Conservation (phyloP, 2,888 invertebrate species). For the Caenorhabditis sinica region DNA sequence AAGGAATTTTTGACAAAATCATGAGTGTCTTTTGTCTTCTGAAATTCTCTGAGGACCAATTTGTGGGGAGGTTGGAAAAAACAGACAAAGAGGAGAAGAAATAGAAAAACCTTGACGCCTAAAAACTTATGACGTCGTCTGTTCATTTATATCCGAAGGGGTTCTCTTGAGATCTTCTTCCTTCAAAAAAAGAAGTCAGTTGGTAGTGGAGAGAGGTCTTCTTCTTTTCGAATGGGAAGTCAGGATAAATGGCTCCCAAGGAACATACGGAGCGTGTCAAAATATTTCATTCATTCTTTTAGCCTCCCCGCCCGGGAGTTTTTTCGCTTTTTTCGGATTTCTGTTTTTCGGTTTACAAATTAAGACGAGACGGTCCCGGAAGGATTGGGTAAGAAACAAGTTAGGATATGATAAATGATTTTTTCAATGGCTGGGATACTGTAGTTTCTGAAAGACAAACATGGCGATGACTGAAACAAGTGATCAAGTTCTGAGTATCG, state of each 20-base stretch:
- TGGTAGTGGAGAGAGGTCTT: slow-evolving; percentile 15
- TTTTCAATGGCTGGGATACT: not conserved
- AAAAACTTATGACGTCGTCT: slow-evolving; percentile 62
- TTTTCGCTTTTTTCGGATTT: not conserved
- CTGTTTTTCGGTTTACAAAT: slow-evolving; percentile 24
- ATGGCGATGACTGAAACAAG: too few species aligned
- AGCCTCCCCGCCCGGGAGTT: not conserved
- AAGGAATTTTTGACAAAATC: slow-evolving; percentile 9
- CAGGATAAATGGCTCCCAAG: slow-evolving; percentile 49
- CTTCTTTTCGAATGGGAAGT: not conserved
- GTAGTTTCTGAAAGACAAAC: too few species aligned
- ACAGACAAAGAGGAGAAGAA: slow-evolving; percentile 20
- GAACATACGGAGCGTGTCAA: slow-evolving; percentile 54
- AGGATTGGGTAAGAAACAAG: not conserved
- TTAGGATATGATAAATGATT: not conserved
- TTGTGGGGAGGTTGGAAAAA: slow-evolving; percentile 10
- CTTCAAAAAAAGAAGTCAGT: slow-evolving; percentile 12
- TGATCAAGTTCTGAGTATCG: too few species aligned
- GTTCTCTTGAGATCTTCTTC: slow-evolving; percentile 43
- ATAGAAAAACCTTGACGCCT: slow-evolving; percentile 33
- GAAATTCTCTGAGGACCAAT: slow-evolving; percentile 32
- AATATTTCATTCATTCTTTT: slow-evolving; percentile 57
- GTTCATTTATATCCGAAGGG: slow-evolving; percentile 42
- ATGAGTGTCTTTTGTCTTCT: slow-evolving; percentile 25
- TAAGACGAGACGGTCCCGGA: not conserved